phyloP scores from a whole-genome alignment of 2,888 invertebrate species.

The Papilio elwesi region DNA sequence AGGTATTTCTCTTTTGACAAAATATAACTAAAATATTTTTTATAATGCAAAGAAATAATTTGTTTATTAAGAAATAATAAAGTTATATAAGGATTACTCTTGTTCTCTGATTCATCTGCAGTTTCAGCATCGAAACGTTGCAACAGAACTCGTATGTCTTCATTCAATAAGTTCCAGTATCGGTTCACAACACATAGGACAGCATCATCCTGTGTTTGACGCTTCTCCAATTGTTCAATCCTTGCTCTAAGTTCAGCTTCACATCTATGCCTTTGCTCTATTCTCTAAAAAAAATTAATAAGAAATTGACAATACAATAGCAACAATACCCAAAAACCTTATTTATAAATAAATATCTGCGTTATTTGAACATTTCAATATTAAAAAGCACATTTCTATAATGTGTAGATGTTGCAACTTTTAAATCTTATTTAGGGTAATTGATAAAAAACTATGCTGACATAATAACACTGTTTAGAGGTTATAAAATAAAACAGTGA shows the following conservation, averaged over 20 bases:
- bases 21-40: too few species aligned
- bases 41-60: background rate
- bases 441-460: background rate
- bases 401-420: background rate
- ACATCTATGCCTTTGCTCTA: conserved; percentile 95
- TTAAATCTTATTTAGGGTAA: conserved; percentile 12
- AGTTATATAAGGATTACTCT: conserved; percentile 85
- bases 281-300: conserved; percentile 83
- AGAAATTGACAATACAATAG: conserved; percentile 35
- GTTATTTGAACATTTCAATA: background rate
- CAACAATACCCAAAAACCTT: background rate
- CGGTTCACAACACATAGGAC: conserved; percentile 98
- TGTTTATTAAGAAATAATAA: background rate
- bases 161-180: conserved; percentile 98
- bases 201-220: conserved; percentile 98
- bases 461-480: conserved; percentile 19
- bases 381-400: background rate
- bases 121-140: conserved; percentile 99
- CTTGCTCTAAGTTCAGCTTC: conserved; percentile 94
- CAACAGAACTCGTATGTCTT: conserved; percentile 96
- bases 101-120: conserved; percentile 97
- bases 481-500: conserved; percentile 28
- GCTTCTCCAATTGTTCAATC: conserved; percentile 96
- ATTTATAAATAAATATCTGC: background rate
- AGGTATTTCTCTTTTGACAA: too few species aligned